phyloP scores from a whole-genome alignment of 2,888 invertebrate genomes.

The Polylopha cassiicola region DNA sequence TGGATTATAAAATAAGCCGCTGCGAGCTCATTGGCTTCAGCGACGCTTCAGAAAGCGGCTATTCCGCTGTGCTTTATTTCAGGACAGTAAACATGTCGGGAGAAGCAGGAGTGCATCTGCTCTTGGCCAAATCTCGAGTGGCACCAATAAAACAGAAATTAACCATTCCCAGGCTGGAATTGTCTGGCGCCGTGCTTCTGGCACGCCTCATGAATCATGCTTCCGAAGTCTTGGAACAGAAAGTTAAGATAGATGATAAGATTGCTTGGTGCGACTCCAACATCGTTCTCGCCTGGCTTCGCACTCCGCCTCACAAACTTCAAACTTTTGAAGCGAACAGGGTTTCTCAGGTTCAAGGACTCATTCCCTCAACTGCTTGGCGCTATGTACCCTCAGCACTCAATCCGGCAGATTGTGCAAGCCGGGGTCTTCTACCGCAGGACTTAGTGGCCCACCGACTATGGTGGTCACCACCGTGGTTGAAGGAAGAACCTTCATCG shows the following conservation, averaged over 20 bases:
- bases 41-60: conserved; percentile 6
- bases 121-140: conserved; percentile 4
- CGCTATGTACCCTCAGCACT: not conserved
- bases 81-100: not conserved
- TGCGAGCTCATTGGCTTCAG: conserved; percentile 1
- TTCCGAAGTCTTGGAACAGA: not conserved
- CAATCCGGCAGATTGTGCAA: not conserved
- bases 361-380: not conserved
- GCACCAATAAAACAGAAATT: conserved; percentile 6
- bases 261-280: not conserved
- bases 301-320: not conserved
- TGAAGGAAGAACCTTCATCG: not conserved
- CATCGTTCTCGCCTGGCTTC: not conserved
- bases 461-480: not conserved
- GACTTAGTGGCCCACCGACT: not conserved
- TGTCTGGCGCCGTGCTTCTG: conserved; percentile 1
- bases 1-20: not conserved
- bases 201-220: not conserved
- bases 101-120: not conserved
- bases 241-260: not conserved
- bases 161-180: conserved; percentile 4
- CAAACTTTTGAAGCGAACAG: not conserved
- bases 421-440: not conserved
- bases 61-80: conserved; percentile 4
- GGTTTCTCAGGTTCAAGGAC: not conserved